Evolutionary conservation across 2,888 invertebrate genomes (phyloP).

Genomic region (Gryllus longicercus): DNA sequence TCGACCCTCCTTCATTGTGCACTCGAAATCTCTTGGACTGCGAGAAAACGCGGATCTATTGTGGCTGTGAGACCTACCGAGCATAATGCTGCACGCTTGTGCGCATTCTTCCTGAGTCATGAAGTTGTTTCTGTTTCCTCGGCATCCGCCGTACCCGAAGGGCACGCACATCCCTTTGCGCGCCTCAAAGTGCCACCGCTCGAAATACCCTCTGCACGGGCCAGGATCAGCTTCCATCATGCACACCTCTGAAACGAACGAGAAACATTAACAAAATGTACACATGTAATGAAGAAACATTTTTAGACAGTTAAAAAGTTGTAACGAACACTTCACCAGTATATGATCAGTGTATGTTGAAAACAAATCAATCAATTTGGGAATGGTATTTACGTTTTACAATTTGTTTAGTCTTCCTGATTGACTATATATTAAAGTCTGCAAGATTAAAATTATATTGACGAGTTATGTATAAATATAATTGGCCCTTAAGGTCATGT

Average conservation of each 20-base stretch:
- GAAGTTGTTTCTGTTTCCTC: constrained; percentile 91
- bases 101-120: constrained; percentile 73
- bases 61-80: constrained; percentile 51
- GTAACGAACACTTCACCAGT: background rate
- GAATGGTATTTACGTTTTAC: too few relatives aligned
- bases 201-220: constrained; percentile 82
- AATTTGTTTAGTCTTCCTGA: too few relatives aligned
- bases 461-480: too few relatives aligned
- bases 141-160: constrained; percentile 85
- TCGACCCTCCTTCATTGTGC: background rate
- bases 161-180: constrained; percentile 74
- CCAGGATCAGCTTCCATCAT: constrained; percentile 74
- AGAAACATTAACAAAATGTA: constrained; percentile 28
- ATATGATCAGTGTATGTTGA: too few relatives aligned
- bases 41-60: background rate
- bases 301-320: background rate
- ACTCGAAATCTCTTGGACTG: background rate
- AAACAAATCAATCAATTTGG: too few relatives aligned
- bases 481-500: too few relatives aligned
- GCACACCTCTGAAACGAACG: constrained; percentile 66
- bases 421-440: too few relatives aligned
- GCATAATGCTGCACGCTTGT: constrained; percentile 62
- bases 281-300: background rate
- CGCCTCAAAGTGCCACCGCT: constrained; percentile 82
- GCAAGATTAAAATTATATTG: too few relatives aligned